Conservation (phyloP, 2,113 vertebrate species). For the Diglossa brunneiventris region DNA sequence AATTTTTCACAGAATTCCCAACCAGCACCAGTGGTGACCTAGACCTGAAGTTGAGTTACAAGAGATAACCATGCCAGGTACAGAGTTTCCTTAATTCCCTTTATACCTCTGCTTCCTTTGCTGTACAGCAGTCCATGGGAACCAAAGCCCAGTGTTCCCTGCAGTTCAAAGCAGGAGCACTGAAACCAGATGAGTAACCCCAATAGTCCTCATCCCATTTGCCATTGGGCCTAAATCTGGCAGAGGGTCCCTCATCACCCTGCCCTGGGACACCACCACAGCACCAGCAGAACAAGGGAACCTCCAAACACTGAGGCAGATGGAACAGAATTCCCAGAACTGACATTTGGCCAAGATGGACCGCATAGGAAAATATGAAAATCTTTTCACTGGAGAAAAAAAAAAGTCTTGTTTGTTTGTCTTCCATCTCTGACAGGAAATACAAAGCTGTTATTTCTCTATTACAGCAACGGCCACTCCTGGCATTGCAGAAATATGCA, state of each 20-base stretch:
- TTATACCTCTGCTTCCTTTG: background rate
- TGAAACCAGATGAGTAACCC: background rate
- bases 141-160: background rate
- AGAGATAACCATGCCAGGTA: background rate
- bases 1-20: background rate
- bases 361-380: background rate
- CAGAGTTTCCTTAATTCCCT: background rate
- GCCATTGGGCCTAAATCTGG: background rate
- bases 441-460: background rate
- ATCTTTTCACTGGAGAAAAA: background rate
- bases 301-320: background rate
- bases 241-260: rapidly evolving
- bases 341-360: background rate
- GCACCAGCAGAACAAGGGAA: rapidly evolving
- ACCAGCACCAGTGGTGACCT: background rate
- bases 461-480: background rate
- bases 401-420: background rate
- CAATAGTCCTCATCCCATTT: background rate
- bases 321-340: background rate
- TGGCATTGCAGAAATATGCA: background rate
- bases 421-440: constrained; percentile 7
- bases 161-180: background rate
- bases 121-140: background rate
- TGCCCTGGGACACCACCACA: background rate
- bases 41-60: background rate